Conservation (phyloP, 2,888 invertebrate genomes). For the Steinernema carpocapsae region DNA sequence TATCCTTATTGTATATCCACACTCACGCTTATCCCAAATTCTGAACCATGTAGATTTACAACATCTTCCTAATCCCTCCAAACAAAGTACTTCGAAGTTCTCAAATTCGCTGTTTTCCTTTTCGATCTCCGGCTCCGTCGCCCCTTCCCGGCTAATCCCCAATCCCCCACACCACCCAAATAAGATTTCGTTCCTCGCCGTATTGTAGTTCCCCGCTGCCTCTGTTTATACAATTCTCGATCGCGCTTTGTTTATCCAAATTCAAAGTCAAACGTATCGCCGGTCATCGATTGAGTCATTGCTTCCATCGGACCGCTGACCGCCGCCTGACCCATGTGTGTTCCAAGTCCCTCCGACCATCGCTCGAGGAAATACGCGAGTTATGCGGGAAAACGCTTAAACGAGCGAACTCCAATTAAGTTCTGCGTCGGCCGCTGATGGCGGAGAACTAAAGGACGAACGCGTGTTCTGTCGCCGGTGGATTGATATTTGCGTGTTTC, state of each 20-base stretch:
- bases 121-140: neutral
- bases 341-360: neutral
- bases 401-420: neutral
- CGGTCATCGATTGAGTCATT: neutral
- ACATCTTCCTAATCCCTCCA: no score
- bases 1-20: no score
- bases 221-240: neutral
- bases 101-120: neutral
- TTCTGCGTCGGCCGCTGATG: neutral
- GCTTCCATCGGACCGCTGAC: neutral
- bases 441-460: neutral
- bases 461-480: conserved; percentile 18
- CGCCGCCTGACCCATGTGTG: no score
- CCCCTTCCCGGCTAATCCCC: neutral
- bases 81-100: no score
- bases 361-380: neutral
- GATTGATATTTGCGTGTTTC: conserved; percentile 1
- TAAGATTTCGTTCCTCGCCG: neutral
- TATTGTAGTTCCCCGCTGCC: neutral
- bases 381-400: neutral
- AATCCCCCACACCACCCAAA: no score
- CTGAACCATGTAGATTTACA: no score
- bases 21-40: no score
- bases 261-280: neutral
- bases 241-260: conserved; percentile 4